phyloP scores from a whole-genome alignment of 2,888 invertebrate genomes.

The Hololepta plana region DNA sequence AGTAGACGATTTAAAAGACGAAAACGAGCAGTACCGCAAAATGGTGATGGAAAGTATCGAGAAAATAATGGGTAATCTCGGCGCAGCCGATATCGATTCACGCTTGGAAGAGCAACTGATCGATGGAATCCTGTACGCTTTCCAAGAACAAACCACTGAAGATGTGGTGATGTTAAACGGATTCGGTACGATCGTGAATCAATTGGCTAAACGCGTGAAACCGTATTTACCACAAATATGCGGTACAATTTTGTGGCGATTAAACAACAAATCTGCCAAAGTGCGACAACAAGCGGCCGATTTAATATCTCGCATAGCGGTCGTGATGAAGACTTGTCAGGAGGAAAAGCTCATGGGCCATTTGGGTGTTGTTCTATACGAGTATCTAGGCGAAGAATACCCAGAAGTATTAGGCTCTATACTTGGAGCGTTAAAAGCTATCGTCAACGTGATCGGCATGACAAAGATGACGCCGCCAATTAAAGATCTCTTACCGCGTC shows the following conservation, averaged over 20 bases:
- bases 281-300: slow-evolving; percentile 99
- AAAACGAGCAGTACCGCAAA: slow-evolving; percentile 98
- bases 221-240: slow-evolving; percentile 99
- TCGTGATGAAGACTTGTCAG: slow-evolving; percentile 99
- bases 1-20: slow-evolving; percentile 98
- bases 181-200: slow-evolving; percentile 97
- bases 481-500: slow-evolving; percentile 87
- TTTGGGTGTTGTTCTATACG: slow-evolving; percentile 95
- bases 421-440: slow-evolving; percentile 94
- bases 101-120: slow-evolving; percentile 96
- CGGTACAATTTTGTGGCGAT: slow-evolving; percentile 97
- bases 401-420: slow-evolving; percentile 98
- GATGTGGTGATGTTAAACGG: slow-evolving; percentile 99
- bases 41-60: slow-evolving; percentile 99
- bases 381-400: slow-evolving; percentile 98
- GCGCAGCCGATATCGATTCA: slow-evolving; percentile 96
- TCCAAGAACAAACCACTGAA: slow-evolving; percentile 99
- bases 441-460: slow-evolving; percentile 99
- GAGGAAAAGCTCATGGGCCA: slow-evolving; percentile 99
- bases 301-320: slow-evolving; percentile 92
- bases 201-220: slow-evolving; percentile 92
- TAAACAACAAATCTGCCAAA: slow-evolving; percentile 99
- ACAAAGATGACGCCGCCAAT: slow-evolving; percentile 99
- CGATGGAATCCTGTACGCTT: slow-evolving; percentile 97
- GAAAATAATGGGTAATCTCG: slow-evolving; percentile 93